Percentiles rank a stretch among this genome's conserved stretches.
Conservation (phyloP, 2,797 vertebrate species). For the Taenioides sp. region DNA sequence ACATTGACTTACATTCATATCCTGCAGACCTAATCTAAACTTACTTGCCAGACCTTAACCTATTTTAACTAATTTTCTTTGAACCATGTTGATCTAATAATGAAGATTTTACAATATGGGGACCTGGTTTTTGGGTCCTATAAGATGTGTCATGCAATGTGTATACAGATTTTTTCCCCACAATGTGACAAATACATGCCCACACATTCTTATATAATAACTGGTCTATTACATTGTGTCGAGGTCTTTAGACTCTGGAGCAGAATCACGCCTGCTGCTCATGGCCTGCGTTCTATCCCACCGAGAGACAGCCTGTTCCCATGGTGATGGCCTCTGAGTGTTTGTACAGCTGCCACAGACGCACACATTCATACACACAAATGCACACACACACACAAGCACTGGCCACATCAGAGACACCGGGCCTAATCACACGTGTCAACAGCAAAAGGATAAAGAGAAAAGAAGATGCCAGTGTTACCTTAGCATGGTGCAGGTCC, state of each 20-base stretch:
- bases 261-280: slow-evolving; percentile 41
- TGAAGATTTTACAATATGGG: too few relatives aligned
- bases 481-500: slow-evolving; percentile 97
- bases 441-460: slow-evolving; percentile 21
- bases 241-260: slow-evolving; percentile 38
- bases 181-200: not conserved
- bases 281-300: slow-evolving; percentile 59
- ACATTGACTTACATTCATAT: too few relatives aligned
- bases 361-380: slow-evolving; percentile 24
- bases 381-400: not conserved
- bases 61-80: too few relatives aligned
- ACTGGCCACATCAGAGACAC: slow-evolving; percentile 52
- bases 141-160: too few relatives aligned
- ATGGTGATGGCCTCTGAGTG: slow-evolving; percentile 62
- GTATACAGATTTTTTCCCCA: too few relatives aligned
- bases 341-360: slow-evolving; percentile 71
- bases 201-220: not conserved
- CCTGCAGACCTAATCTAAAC: too few relatives aligned
- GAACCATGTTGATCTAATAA: too few relatives aligned
- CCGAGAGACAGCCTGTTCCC: slow-evolving; percentile 56
- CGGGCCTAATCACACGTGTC: slow-evolving; percentile 45
- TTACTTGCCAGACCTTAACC: too few relatives aligned
- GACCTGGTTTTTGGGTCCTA: too few relatives aligned
- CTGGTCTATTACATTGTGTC: slow-evolving; percentile 4
- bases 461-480: slow-evolving; percentile 54